Base-by-base conservation (phyloP, 2,797 vertebrate genomes). In the Prionace glauca region DNA sequence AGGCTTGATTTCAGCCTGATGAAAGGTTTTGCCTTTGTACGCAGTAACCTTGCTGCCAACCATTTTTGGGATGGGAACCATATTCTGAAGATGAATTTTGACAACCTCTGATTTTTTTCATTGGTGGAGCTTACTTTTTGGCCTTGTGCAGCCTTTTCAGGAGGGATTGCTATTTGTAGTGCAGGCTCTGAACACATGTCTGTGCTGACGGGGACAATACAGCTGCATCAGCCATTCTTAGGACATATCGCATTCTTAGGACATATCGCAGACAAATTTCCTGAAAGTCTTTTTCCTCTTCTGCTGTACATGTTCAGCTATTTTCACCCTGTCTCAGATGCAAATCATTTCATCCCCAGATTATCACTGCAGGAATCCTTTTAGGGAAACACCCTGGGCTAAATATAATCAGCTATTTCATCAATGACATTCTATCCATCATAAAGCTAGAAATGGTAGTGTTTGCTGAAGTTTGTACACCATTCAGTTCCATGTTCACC, bases 41-140 rank as follows among this genome's bases (percentile, higher is more conserved):
- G 99, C 99, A 0, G 99, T 99, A 0, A 99, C 99, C 99, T 99
- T 99, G 97, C 99, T 99, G 93, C 99, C 99, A 72, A 99, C 99
- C 99, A 99, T 99, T 97, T 99, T 99, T 0, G 99, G 99, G 96
- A 99, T 98, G 96, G 99, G 99, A 97, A 99, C 98, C 99, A 99
- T 99, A 97, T 99, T 99, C 0, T 99, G 97, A 96, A 99, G 96
- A 94, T 99, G 99, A 10, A 99, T 99, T 97, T 99, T 99, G 96
- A 99, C 99, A 96, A 99, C 99, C 97, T 99, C 99, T 0, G 99
- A 99, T 96, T 99, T 99, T 97, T 99, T 99, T 99, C 41, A 99
- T 99, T 79, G 99, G 99, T 0, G 99, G 99, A 0, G 99, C 99
- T 96, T 99, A 99, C 96, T 99, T 99, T 97, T 99, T 99, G 96